Base-by-base conservation (phyloP, 1,140 invertebrate species). In the Globodera rostochiensis region DNA sequence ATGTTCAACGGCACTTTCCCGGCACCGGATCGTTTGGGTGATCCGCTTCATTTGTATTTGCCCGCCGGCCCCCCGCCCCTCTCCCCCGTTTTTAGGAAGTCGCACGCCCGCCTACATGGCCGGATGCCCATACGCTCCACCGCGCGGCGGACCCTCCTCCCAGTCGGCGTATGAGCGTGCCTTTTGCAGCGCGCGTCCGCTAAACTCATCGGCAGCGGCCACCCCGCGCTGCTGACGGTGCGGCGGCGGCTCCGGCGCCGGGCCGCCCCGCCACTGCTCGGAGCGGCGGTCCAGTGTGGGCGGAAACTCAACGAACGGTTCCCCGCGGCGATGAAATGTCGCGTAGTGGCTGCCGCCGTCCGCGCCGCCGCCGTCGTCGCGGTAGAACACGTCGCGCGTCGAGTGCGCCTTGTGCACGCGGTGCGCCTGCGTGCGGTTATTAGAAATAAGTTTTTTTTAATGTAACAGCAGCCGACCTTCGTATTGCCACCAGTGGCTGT, bases 271-370 rank as follows among this genome's bases (percentile, higher is more conserved):
- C 60, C 74, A 46, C 69, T 69, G 46, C 60, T 82, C 82, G 4
- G 74, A 53, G 66, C 73, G 82, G 36, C 87, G 80, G 60, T 86
- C 84, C 36, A 88, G 80, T 45, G 87, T 88, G 60, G 87, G 87
- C 75, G 87, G 87, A 77, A 87, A 88, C 73, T 88, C 87, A n/a
- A 88, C 80, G 45, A 89, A 81, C 11, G 87, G 87, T 15, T 85
- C 80, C 6, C 69, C 74, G 66, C 81, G 69, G 19, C 84, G 76
- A 57, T 85, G 86, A 78, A 79, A 82, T 15, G 81, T 87, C 8
- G 86, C 83, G 47, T 86, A 80, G 53, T 85, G 83, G 66, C 81
- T 53, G 70, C 79, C 80, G 47, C 77, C 78, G 73, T 74, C 78
- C 83, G 64, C 82, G 57, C n/a, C 71, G 57, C n/a, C 71, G 70